Base-by-base conservation (phyloP, 2,113 vertebrate genomes). In the Agapornis roseicollis region DNA sequence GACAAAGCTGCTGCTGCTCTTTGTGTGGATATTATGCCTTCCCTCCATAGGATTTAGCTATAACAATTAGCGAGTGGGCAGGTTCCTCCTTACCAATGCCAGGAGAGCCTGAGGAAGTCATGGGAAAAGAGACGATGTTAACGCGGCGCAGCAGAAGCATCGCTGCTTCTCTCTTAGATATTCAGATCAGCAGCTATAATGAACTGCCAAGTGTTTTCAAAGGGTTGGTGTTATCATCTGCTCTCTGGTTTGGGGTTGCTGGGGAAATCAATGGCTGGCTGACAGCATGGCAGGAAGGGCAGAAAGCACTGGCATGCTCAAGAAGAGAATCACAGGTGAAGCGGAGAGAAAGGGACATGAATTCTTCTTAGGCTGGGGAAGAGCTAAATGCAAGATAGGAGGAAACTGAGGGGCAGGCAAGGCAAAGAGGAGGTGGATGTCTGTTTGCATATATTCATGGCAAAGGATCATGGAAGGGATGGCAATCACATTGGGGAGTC, bases 271-370 rank as follows among this genome's bases (percentile, higher is more conserved):
- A 9, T 4, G 31, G 31, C 17, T 37, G 33, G 25, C 55, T 74
- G 66, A 58, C 33, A 50, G 29, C 1, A 17, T 70, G 44, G 33
- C 35, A 55, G 23, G 39, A 63, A 65, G 39, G 6, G 37, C 4
- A 44, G 85, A 49, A 69, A 80, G 35, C 41, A 55, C 24, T 17
- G 42, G 74, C 37, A 24, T 58, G 25, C 4, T 85, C 19, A 56
- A 17, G 24, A 28, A 8, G 29, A 56, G 28, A 46, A 23, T 20
- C 33, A 27, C 61, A 58, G 39, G 9, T 28, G 31, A n/a, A 50
- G 44, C 11, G 6, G 42, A 44, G 28, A 46, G 17, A 49, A 56
- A 49, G 47, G 42, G 37, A 44, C 2, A 0, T 1, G 2, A 3
- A 1, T 27, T 29, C 6, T 15, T 42, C 44, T 33, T 15, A 11